Conservation (phyloP, 2,797 vertebrate species). For the Novumbra hubbsi region DNA sequence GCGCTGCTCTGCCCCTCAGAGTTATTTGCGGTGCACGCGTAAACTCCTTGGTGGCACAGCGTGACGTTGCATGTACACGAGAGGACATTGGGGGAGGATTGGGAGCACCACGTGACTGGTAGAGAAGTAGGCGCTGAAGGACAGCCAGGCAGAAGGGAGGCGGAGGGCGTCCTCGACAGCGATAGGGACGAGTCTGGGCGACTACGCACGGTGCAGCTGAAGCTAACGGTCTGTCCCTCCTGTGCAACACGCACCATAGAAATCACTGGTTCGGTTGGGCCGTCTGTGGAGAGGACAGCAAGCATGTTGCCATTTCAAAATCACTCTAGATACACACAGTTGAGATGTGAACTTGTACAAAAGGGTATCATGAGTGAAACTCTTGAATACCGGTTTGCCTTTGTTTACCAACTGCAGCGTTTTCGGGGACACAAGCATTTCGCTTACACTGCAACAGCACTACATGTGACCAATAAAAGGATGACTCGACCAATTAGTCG, state of each 20-base stretch:
- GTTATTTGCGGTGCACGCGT: constrained; percentile 39
- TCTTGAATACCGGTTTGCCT: no score
- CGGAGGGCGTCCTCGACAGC: background rate
- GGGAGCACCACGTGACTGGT: background rate
- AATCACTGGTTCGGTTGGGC: constrained; percentile 37
- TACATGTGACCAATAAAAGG: no score
- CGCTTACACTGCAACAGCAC: no score
- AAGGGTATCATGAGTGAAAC: background rate
- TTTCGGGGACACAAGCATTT: no score
- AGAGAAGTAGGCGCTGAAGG: accelerated
- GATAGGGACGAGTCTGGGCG: constrained; percentile 11
- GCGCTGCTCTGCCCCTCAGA: background rate
- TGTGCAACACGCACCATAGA: constrained; percentile 23
- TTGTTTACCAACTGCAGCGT: no score
- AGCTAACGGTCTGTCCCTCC: constrained; percentile 26
- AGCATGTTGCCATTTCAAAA: background rate
- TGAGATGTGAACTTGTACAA: background rate
- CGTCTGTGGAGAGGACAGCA: constrained; percentile 43
- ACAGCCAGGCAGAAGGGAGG: background rate
- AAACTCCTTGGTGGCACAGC: constrained; percentile 15
- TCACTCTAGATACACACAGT: background rate
- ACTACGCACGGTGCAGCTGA: constrained; percentile 50
- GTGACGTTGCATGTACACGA: constrained; percentile 5
- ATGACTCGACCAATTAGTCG: no score
- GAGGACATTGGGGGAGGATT: constrained; percentile 15